Evolutionary conservation across 1,140 invertebrate species (phyloP).

Genomic region (Procambarus virginalis): DNA sequence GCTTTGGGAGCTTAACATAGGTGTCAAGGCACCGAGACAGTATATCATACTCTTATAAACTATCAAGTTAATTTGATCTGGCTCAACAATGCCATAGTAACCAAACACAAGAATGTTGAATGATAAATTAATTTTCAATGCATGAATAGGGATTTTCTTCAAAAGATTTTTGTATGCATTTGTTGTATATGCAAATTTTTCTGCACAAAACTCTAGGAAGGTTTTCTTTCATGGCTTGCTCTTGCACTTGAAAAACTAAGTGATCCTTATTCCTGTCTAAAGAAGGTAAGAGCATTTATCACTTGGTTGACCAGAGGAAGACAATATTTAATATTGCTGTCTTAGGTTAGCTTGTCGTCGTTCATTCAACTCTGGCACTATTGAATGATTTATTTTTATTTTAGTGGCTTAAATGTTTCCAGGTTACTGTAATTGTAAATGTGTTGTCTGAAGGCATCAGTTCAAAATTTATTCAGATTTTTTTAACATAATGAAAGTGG

Average conservation of each 20-base stretch:
- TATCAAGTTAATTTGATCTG: not conserved
- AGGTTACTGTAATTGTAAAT: too few relatives aligned
- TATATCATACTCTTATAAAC: not conserved
- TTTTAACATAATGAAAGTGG: not conserved
- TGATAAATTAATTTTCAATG: not conserved
- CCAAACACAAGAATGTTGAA: not conserved
- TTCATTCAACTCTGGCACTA: not conserved
- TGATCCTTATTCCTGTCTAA: not conserved
- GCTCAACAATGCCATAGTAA: not conserved
- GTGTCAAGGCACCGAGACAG: not conserved
- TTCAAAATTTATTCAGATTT: not conserved
- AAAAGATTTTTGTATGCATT: not conserved
- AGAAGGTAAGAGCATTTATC: not conserved
- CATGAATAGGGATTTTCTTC: not conserved
- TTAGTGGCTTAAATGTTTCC: too few relatives aligned
- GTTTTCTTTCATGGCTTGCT: slow-evolving; percentile 1
- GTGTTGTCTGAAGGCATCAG: too few relatives aligned
- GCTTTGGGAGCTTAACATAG: not conserved
- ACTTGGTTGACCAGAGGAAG: not conserved
- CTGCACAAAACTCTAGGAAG: slow-evolving; percentile 28
- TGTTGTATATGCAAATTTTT: slow-evolving; percentile 23
- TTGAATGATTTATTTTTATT: not conserved
- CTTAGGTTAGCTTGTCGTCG: not conserved
- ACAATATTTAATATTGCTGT: not conserved
- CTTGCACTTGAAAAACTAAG: slow-evolving; percentile 9